Evolutionary conservation across 2,113 vertebrate genomes (phyloP).

Genomic region (Oenanthe oenanthe): DNA sequence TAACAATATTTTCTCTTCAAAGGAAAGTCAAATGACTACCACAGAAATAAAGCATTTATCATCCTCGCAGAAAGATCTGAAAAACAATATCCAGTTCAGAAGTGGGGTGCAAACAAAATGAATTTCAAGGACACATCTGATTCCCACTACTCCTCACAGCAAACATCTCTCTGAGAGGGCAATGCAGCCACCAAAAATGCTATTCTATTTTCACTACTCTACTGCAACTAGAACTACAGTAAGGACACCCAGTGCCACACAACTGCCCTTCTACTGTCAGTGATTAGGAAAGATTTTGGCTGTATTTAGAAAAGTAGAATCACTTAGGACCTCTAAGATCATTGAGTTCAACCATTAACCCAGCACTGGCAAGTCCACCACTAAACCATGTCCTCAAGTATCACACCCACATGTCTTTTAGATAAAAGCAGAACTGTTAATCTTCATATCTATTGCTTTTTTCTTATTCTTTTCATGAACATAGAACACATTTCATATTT

Average conservation of each 20-base stretch:
- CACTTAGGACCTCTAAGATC: background rate
- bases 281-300: background rate
- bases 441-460: background rate
- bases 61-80: background rate
- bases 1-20: background rate
- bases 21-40: background rate
- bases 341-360: background rate
- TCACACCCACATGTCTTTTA: background rate
- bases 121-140: background rate
- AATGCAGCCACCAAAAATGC: background rate
- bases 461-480: background rate
- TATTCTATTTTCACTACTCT: background rate
- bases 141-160: background rate
- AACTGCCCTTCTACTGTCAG: background rate
- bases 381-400: background rate
- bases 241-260: background rate
- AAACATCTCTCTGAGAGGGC: background rate
- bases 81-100: background rate
- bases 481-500: background rate
- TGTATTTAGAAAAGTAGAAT: background rate
- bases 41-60: background rate
- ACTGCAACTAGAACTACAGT: background rate
- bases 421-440: background rate
- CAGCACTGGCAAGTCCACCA: background rate
- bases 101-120: background rate